Evolutionary conservation across 2,888 invertebrate genomes (phyloP).

Genomic region (Drepanosiphum platanoidis): DNA sequence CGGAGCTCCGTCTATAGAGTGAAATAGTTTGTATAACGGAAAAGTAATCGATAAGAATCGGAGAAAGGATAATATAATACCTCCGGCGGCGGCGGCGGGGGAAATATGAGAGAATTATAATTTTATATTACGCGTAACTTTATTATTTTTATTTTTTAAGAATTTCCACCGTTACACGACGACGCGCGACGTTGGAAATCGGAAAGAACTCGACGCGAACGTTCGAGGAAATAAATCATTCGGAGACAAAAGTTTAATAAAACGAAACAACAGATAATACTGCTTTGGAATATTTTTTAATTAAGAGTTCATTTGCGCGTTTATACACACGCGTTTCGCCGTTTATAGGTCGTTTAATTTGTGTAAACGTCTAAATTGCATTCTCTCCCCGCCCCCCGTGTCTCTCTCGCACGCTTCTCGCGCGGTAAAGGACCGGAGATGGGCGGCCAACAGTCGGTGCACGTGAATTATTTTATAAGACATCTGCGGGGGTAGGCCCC

Average conservation of each 20-base stretch:
- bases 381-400: neutral
- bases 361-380: slow-evolving; percentile 34
- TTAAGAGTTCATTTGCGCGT: slow-evolving; percentile 20
- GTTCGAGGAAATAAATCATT: slow-evolving; percentile 34
- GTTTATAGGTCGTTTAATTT: slow-evolving; percentile 38
- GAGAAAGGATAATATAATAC: slow-evolving; percentile 10
- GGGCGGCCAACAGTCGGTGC: slow-evolving; percentile 35
- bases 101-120: neutral
- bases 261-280: slow-evolving; percentile 11
- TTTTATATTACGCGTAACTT: neutral
- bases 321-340: slow-evolving; percentile 2
- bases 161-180: neutral
- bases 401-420: neutral
- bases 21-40: neutral
- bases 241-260: slow-evolving; percentile 23
- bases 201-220: neutral
- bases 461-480: slow-evolving; percentile 50
- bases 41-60: slow-evolving; percentile 3
- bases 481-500: slow-evolving; percentile 26
- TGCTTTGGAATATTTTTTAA: slow-evolving; percentile 22
- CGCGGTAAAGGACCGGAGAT: slow-evolving; percentile 6
- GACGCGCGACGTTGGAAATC: neutral
- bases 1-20: neutral
- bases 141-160: neutral
- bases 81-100: neutral